Conservation (phyloP, 2,888 invertebrate species). For the Drosophila meridiana region DNA sequence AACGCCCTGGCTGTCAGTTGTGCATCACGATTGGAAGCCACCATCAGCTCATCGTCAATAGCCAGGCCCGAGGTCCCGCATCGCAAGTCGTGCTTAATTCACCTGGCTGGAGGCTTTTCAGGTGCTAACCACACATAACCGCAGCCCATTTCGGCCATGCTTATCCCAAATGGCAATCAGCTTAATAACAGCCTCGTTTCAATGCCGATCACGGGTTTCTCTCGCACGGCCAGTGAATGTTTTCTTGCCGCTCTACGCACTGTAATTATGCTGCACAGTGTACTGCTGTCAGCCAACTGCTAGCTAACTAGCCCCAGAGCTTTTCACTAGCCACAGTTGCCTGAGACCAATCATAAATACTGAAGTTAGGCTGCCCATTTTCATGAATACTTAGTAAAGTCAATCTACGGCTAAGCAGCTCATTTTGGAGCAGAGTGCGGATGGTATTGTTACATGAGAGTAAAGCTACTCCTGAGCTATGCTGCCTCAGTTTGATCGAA, state of each 20-base stretch:
- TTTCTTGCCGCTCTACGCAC: constrained; percentile 62
- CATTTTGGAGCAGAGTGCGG: too few species aligned
- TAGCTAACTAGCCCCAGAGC: constrained; percentile 29
- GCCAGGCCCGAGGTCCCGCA: constrained; percentile 26
- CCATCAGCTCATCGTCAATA: constrained; percentile 70
- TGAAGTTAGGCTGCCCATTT: constrained; percentile 2
- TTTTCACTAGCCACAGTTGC: constrained; percentile 45
- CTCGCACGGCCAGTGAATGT: constrained; percentile 52
- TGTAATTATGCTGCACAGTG: constrained; percentile 54
- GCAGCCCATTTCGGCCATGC: constrained; percentile 42
- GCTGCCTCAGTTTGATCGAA: too few species aligned
- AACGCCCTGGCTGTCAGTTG: constrained; percentile 52
- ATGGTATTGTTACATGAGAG: too few species aligned
- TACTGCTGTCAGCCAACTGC: constrained; percentile 22
- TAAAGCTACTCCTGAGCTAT: too few species aligned
- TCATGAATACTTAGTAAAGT: not conserved
- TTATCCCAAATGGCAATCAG: constrained; percentile 77
- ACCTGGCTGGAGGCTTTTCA: constrained; percentile 25
- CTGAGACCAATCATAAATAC: constrained; percentile 7
- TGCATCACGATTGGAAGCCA: constrained; percentile 68
- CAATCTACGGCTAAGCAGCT: not conserved
- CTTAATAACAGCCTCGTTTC: constrained; percentile 71
- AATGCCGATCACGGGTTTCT: constrained; percentile 71
- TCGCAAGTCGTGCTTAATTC: constrained; percentile 65
- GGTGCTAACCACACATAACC: constrained; percentile 65